Evolutionary conservation across 2,888 invertebrate species (phyloP), one percentile per base, ranked within the genome.

Genomic region (Spicauda simplicius): DNA sequence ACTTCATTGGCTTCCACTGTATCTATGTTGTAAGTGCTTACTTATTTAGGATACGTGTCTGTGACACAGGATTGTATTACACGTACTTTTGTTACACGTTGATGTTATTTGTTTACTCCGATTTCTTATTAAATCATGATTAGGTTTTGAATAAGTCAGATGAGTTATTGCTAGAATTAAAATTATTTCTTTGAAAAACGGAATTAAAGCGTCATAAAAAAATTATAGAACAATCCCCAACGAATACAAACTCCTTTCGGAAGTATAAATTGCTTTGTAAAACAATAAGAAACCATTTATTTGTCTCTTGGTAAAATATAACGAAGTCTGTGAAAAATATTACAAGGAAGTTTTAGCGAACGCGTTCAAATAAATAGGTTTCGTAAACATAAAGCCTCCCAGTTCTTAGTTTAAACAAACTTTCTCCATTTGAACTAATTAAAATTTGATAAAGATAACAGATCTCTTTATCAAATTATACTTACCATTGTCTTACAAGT

Each of bases 1-100:
- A 58, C 57, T 52, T 52, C 50, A 58, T 58, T 58, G 64, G 64
- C 57, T 52, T 64, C 52, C 16, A 6, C 52, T 41, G 57, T 50
- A 10, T 52, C 50, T 33, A 5, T 62, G 41, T 19, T 62, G 20
- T 54, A 41, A 61, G 33, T 50, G 30, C 50, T 14, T 61, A 61
- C 53, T 8, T 37, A 37, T 37, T 53, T 37, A 53, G 30, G 48
- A 52, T 16, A 25, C 50, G 60, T 50, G 48, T 41, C 19, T 20
- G 25, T 41, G 16, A 54, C 11, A 54, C 25, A 16, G n/a, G 0
- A 37, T 18, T 61, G 14, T 53, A 53, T 61, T 50, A 50, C 16
- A 14, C 48, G n/a, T n/a, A n/a, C n/a, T n/a, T n/a, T n/a, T n/a
- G n/a, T 25, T 25, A 25, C 25, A 25, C 5, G 2, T 25, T 25